Percentiles rank a stretch among this genome's conserved stretches.
Conservation (phyloP, 2,888 invertebrate genomes). For the Mechanitis mazaeus region DNA sequence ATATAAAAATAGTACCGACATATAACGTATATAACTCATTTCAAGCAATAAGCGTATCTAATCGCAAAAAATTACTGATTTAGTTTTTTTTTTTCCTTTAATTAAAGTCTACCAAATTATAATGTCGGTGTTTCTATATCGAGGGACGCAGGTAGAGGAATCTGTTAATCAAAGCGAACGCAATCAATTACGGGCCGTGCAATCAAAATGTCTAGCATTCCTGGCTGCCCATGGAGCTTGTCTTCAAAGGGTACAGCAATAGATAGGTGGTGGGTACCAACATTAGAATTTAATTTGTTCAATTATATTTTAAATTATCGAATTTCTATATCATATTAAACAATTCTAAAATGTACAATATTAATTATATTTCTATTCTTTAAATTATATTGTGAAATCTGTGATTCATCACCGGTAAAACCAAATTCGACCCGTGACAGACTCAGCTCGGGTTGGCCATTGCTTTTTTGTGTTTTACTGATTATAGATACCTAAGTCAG, state of each 20-base stretch:
- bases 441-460: no score
- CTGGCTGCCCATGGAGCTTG: constrained; percentile 40
- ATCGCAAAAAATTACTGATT: no score
- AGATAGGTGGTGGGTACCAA: constrained; percentile 9
- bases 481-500: no score
- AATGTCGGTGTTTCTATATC: background rate
- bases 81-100: no score
- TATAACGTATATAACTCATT: no score
- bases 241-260: constrained; percentile 42
- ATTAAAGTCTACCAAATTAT: no score
- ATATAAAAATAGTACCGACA: no score
- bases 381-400: background rate
- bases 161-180: constrained; percentile 68
- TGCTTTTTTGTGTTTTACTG: no score
- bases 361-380: background rate
- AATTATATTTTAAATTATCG: no score
- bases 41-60: no score
- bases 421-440: background rate
- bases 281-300: constrained; percentile 16
- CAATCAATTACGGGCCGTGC: constrained; percentile 64
- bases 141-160: constrained; percentile 40
- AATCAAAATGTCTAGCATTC: constrained; percentile 70
- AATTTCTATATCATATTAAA: no score
- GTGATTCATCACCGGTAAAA: background rate
- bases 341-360: background rate